Evolutionary conservation across 2,113 vertebrate genomes (phyloP), one percentile per base, ranked within the genome.

Genomic region (Solenodon paradoxus): DNA sequence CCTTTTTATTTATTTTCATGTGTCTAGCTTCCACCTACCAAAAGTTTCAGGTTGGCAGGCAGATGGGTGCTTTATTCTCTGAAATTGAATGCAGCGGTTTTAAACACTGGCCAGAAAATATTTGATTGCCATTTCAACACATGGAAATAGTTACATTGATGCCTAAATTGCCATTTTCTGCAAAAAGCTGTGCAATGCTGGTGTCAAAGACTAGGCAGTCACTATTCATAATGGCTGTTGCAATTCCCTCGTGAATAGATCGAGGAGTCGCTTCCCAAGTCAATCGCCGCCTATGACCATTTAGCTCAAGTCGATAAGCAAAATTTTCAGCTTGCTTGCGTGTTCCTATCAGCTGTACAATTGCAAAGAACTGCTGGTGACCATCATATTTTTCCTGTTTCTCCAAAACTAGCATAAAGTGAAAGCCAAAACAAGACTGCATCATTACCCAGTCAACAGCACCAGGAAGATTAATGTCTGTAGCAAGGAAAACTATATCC

Each of bases 361-460:
- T 99, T 69, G 99, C 99, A 77, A 99, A 99, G 98, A 99, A 99
- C 98, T 99, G 99, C 98, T 99, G 99, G 98, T 99, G 99, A 88
- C 99, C 99, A 88, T 99, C 99, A 1, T 99, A 99, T 78, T 99
- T 99, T 97, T 99, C 99, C 98, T 99, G 99, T 98, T 99, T 99
- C 99, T 99, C 99, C 98, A 99, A 98, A 26, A 99, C 99, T 94
- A 99, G 98, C 99, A 99, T 99, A 98, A 99, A 99, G 98, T 99
- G 99, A 98, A 99, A 99, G 97, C 99, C 99, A 92, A 99, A 99
- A 97, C 99, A 99, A 51, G 99, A 99, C 99, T 99, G 99, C 99
- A 99, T 99, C 99, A 99, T 99, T 38, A 99, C 99, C 99, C 99
- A 99, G 99, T 99, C 99, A 96, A 99, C 99, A 3, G 99, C 99